These are phyloP conservation scores for Bucorvus abyssinicus DNA, from an alignment of 2,797 vertebrate genomes.

Conservation along the genomic window DNA sequence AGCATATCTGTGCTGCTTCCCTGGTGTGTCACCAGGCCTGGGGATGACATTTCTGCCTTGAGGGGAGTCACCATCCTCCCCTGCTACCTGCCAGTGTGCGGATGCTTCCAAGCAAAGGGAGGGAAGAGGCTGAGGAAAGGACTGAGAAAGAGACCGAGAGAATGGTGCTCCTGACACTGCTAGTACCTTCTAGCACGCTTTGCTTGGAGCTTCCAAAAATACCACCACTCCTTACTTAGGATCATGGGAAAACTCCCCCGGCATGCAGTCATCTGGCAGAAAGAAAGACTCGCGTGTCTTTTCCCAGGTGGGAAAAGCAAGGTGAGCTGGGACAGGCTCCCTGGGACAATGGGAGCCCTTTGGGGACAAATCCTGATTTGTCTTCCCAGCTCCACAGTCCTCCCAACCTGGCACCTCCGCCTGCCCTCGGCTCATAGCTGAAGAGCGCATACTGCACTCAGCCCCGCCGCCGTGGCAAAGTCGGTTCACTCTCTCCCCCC, in stretches of 20 bases:
- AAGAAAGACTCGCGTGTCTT: neutral
- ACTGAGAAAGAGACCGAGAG: neutral
- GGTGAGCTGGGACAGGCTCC: neutral
- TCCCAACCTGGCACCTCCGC: neutral
- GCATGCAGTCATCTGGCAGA: rapidly evolving
- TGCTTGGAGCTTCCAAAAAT: neutral
- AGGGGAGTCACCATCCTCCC: neutral
- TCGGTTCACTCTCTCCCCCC: neutral
- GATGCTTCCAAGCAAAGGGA: neutral
- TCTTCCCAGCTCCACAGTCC: neutral
- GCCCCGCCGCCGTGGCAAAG: rapidly evolving
- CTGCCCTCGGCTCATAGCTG: rapidly evolving
- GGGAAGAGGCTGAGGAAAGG: neutral
- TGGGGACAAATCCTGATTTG: neutral
- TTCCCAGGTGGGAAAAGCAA: neutral
- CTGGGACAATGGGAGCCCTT: neutral
- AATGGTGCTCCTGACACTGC: neutral
- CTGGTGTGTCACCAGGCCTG: neutral
- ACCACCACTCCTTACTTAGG: neutral
- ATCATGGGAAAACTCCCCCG: rapidly evolving
- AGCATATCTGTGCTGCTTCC: neutral
- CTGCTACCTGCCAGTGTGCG: neutral
- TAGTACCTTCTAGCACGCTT: neutral
- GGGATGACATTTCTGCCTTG: neutral
- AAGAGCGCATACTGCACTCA: rapidly evolving